phyloP scores from a whole-genome alignment of 2,888 invertebrate species.

The Aelia acuminata region DNA sequence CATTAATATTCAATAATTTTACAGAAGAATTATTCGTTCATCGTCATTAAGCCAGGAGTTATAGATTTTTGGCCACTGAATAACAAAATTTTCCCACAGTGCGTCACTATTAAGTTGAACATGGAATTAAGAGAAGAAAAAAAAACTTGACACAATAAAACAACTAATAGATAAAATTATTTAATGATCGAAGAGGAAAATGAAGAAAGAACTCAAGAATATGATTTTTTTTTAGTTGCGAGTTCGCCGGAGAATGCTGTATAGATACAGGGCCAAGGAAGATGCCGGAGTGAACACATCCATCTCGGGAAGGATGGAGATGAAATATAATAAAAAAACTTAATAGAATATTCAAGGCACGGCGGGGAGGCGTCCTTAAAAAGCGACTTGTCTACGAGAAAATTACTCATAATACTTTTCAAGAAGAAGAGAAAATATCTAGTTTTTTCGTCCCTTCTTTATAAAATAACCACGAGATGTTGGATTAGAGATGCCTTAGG shows the following conservation, averaged over 20 bases:
- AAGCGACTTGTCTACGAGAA: neutral
- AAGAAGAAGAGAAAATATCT: neutral
- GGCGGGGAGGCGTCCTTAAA: neutral
- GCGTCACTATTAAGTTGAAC: too few species aligned
- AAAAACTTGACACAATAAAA: too few species aligned
- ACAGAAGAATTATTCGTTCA: too few species aligned
- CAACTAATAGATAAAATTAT: too few species aligned
- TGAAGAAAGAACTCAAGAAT: slow-evolving; percentile 4
- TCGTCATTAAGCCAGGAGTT: too few species aligned
- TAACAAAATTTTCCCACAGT: too few species aligned
- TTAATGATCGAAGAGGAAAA: neutral
- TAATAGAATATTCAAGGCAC: slow-evolving; percentile 19
- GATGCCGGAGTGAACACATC: neutral
- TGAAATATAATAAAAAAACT: slow-evolving; percentile 15
- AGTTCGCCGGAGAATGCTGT: neutral
- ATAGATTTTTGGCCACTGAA: too few species aligned
- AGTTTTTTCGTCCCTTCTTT: neutral
- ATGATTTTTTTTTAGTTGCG: neutral
- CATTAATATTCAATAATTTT: too few species aligned
- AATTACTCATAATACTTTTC: neutral
- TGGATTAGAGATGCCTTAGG: neutral
- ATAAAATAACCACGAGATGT: neutral
- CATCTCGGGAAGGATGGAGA: neutral
- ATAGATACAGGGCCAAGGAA: neutral
- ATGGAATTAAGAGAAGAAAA: too few species aligned